Evolutionary conservation across 2,113 vertebrate species (phyloP), one percentile per base, ranked within the genome.

Genomic region (Solea senegalensis): DNA sequence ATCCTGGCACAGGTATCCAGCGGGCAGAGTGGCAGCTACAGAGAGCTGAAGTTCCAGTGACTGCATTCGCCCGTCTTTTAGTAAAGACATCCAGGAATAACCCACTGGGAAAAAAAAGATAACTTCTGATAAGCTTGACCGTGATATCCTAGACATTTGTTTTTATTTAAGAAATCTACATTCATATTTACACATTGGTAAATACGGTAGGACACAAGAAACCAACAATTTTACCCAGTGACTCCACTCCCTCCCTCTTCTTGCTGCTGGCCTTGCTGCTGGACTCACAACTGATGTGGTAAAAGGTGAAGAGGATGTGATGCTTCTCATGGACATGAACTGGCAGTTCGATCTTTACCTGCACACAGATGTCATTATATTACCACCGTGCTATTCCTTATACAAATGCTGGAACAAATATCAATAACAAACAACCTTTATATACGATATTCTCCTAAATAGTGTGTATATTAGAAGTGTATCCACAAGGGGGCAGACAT

Each of bases 211-310:
- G 14, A 14, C 11, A 5, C 4, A 13, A 14, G 9, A 10, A 39
- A 39, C 9, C 28, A 11, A 7, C 57, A 50, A 8, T 9, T 67
- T 85, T 86, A 99, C 97, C 97, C 90, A 96, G 93, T 11, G 94
- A 94, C 92, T 98, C 96, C 27, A 98, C 89, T 14, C 91, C 94
- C 5, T 99, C 97, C 70, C 94, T 95, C 80, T 98, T 98, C 91
- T 98, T 99, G 70, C 93, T 94, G 82, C 94, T 94, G 72, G 95
- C 88, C 90, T 98, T 98, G 83, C 91, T 95, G 91, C 95, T 97
- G 78, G 97, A 94, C 92, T 99, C 97, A 79, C 97, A 99, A 93
- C 97, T 98, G 91, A 99, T 93, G 62, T 99, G 98, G 91, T 96
- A 97, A 89, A 99, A 99, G 65, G 95, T 97, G 91, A 99, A 99